Base-by-base conservation (phyloP, 1,140 invertebrate species). In the Heterodera carotae region DNA sequence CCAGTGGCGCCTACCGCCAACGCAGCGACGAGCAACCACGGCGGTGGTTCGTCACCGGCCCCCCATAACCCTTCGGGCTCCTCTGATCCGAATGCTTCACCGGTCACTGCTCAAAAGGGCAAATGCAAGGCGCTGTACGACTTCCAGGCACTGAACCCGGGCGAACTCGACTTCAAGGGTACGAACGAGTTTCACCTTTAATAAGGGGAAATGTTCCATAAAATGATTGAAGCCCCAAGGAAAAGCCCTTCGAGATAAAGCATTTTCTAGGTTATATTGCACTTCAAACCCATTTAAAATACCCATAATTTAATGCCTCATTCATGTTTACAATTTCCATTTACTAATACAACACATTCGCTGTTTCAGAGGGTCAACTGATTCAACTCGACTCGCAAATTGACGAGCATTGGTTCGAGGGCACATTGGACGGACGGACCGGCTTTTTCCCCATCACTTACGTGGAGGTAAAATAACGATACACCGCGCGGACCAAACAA, bases 341-440 rank as follows among this genome's bases (percentile, higher is more conserved):
- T n/a, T n/a, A n/a, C n/a, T n/a, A n/a, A n/a, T n/a, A n/a, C n/a
- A n/a, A n/a, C n/a, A n/a, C n/a, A n/a, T n/a, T n/a, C n/a, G n/a
- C n/a, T n/a, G n/a, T n/a, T 74, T 36, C 10, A 74, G 72, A 87
- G 70, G 86, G 86, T 10, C 72, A 85, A 69, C 53, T 85, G 12
- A 86, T 87, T 27, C 79, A 86, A 8, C 60, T 87, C 15, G 71
- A 84, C 36, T 81, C 81, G 12, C 83, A 88, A 62, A 81, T 87
- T 27, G 85, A 87, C 68, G 85, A 87, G 53, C 87, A 87, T 67
- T 87, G 85, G 85, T 86, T 69, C 64, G 86, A 87, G 77, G 85
- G 85, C 18, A 69, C 68, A 39, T 27, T 79, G 8, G 83, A 84
- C 68, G 86, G 86, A 31, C 84, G 86, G 71, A 73, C 75, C 73